Evolutionary conservation across 2,888 invertebrate genomes (phyloP).

Genomic region (Agapostemon virescens): DNA sequence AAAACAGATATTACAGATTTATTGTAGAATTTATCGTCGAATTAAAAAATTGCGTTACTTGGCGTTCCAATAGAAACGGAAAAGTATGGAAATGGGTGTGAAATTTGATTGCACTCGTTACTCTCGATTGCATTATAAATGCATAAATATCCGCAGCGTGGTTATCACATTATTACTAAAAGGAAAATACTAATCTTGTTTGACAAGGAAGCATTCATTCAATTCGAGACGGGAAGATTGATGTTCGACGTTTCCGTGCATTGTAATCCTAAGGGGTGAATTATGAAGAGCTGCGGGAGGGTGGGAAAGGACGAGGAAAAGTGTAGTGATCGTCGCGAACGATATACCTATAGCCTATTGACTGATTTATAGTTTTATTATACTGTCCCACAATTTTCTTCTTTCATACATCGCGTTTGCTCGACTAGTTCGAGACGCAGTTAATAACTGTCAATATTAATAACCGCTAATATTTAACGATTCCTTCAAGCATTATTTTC

Average conservation of each 20-base stretch:
- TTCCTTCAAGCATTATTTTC: neutral
- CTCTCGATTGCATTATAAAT: neutral
- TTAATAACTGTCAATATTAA: neutral
- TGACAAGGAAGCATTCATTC: neutral
- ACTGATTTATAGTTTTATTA: slow-evolving; percentile 48
- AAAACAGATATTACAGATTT: too few species aligned
- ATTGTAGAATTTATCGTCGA: too few species aligned
- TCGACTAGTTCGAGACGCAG: neutral
- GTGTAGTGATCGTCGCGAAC: slow-evolving; percentile 21
- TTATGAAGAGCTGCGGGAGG: slow-evolving; percentile 35
- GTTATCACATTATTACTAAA: neutral
- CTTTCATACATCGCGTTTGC: neutral
- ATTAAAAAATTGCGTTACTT: too few species aligned
- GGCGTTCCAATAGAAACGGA: neutral
- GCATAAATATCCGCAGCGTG: neutral
- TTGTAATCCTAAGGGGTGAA: slow-evolving; percentile 28
- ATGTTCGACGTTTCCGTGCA: slow-evolving; percentile 4
- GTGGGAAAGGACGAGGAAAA: slow-evolving; percentile 20
- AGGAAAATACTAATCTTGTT: neutral
- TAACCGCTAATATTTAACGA: neutral
- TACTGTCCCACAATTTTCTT: neutral
- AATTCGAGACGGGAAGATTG: neutral
- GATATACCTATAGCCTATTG: slow-evolving; percentile 41
- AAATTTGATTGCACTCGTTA: neutral
- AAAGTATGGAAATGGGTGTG: neutral